phyloP scores from a whole-genome alignment of 2,888 invertebrate species.

The Troglohyphantes excavatus region DNA sequence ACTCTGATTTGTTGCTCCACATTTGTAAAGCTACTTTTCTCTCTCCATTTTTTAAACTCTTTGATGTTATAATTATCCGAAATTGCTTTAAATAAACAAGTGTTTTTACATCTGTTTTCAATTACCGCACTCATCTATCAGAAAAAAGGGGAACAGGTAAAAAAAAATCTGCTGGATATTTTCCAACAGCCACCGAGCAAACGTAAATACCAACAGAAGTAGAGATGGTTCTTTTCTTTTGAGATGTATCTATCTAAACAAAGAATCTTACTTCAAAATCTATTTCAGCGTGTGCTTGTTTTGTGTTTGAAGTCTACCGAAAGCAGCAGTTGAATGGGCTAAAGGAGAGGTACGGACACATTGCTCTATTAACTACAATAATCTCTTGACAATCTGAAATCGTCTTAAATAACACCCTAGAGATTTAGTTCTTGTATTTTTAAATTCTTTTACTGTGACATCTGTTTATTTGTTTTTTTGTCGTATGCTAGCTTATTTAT shows the following conservation, averaged over 20 bases:
- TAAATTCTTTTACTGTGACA: no score
- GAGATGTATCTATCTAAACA: slow-evolving; percentile 13
- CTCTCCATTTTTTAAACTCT: neutral
- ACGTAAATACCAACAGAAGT: slow-evolving; percentile 21
- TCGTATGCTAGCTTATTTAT: no score
- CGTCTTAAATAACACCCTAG: no score
- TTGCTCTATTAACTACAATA: neutral
- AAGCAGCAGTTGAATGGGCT: neutral
- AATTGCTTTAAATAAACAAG: slow-evolving; percentile 1
- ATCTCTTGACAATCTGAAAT: no score
- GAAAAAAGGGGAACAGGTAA: neutral
- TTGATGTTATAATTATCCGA: neutral
- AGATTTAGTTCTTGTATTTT: no score
- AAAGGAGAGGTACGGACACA: neutral
- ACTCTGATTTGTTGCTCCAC: neutral
- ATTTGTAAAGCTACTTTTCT: no score
- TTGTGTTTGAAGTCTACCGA: neutral
- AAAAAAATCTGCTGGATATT: neutral
- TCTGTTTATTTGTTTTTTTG: no score
- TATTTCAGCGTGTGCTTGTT: neutral
- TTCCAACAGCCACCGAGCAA: slow-evolving; percentile 4
- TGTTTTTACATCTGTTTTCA: slow-evolving; percentile 33
- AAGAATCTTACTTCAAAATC: slow-evolving; percentile 13
- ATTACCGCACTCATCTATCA: neutral
- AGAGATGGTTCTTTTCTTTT: neutral